phyloP scores from a whole-genome alignment of 1,140 invertebrate genomes.

The Bombus confusus region DNA sequence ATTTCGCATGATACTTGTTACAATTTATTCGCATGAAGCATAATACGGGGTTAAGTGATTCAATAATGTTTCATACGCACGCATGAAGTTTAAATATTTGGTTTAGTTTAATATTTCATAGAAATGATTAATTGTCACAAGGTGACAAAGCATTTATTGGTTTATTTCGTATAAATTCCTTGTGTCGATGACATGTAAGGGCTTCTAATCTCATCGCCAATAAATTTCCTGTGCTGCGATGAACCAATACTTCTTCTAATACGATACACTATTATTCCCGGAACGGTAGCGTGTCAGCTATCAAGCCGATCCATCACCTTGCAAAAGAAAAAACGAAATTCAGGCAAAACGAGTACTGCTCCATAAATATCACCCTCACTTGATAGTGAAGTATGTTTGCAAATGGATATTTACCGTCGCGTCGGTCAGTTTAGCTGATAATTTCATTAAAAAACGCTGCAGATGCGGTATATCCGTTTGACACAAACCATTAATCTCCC shows the following conservation, averaged over 20 bases:
- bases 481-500: neutral
- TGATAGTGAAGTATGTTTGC: constrained; percentile 1
- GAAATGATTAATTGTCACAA: neutral
- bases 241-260: constrained; percentile 30
- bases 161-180: neutral
- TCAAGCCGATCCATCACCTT: constrained; percentile 14
- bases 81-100: too few species aligned
- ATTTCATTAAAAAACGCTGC: constrained; percentile 6
- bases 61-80: too few species aligned
- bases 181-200: neutral
- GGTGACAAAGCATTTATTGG: neutral
- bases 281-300: neutral
- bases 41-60: too few species aligned
- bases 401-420: constrained; percentile 32
- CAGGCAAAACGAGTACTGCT: constrained; percentile 19
- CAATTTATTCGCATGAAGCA: too few species aligned
- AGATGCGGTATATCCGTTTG: neutral
- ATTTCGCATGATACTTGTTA: neutral
- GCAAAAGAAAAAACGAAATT: constrained; percentile 26
- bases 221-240: constrained; percentile 23
- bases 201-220: constrained; percentile 2
- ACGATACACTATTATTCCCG: constrained; percentile 38
- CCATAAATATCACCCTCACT: constrained; percentile 28
- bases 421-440: neutral
- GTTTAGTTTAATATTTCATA: too few species aligned